Base-by-base conservation (phyloP, 64 coral and sea anemone genomes). In the Astreopora myriophthalma region DNA sequence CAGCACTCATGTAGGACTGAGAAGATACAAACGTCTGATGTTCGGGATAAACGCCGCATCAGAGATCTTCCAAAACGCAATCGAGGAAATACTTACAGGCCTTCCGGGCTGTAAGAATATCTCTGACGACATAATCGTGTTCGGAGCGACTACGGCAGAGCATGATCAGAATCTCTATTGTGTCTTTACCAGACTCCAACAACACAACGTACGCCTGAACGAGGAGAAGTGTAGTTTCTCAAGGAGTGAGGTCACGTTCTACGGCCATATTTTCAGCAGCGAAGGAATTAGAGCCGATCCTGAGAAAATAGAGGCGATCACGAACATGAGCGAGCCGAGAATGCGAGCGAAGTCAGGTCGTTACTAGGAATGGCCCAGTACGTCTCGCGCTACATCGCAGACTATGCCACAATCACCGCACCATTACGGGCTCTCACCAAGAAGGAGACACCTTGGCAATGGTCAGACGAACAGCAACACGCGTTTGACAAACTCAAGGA, bases 31-130 rank as follows among this genome's bases (percentile, higher is more conserved):
- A 19, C 85, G 92, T 35, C 74, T 93, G 48, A 80, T 80, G 85
- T 93, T 88, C 24, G 84, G 92, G 68, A 87, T 93, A 34, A 88
- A 88, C 16, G 92, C 85, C 7, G 92, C 85, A 37, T 82, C 92
- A 25, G 92, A 94, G 58, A 88, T 89, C 23, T 89, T 88, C 26
- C 86, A 94, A 32, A 74, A 94, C 10, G 85, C 76, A 22, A 84
- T 89, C 33, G 75, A 80, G 22, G 84, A 92, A 46, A 48, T 88
- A 25, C 65, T 28, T 28, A 69, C 81, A 32, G 89, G 76, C 85
- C 69, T 92, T 6, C 76, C 32, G 10, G 76, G 76, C 39, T 88
- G 85, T 29, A 89, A 69, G 86, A 94, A 89, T 44, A 89, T 94
- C 29, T 85, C 78, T 22, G 94, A 84, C 51, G 85, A 96, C 71